Evolutionary conservation across 2,113 vertebrate species (phyloP).

Genomic region (Panurus biarmicus): DNA sequence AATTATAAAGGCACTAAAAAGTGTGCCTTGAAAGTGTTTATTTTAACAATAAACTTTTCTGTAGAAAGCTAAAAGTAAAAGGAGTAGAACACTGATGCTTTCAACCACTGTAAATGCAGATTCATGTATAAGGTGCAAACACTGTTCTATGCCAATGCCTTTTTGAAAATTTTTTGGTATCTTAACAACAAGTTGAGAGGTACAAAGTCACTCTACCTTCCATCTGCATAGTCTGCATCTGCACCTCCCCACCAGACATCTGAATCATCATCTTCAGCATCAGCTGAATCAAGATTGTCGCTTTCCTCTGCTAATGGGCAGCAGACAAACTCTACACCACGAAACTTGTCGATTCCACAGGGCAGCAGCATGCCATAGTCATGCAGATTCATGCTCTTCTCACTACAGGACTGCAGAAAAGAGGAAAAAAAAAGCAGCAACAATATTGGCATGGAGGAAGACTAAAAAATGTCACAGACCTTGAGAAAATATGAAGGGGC

Average conservation of each 20-base stretch:
- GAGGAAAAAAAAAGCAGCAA: neutral
- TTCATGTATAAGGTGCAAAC: neutral
- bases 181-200: neutral
- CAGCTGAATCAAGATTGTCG: slow-evolving; percentile 80
- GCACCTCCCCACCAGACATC: slow-evolving; percentile 98
- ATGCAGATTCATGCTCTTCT: slow-evolving; percentile 93
- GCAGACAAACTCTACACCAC: slow-evolving; percentile 97
- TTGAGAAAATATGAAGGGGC: neutral
- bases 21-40: neutral
- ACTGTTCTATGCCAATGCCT: neutral
- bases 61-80: neutral
- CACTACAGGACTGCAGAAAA: slow-evolving; percentile 84
- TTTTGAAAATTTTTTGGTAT: neutral
- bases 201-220: slow-evolving; percentile 73
- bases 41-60: neutral
- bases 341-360: slow-evolving; percentile 93
- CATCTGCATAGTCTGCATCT: slow-evolving; percentile 89
- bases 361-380: slow-evolving; percentile 97
- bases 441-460: neutral
- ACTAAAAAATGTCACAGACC: neutral
- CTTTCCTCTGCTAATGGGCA: slow-evolving; percentile 82
- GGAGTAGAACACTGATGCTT: neutral
- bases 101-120: neutral
- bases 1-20: neutral
- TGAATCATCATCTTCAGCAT: slow-evolving; percentile 88